Evolutionary conservation across 2,113 vertebrate species (phyloP).

Genomic region (Acanthisitta chloris): DNA sequence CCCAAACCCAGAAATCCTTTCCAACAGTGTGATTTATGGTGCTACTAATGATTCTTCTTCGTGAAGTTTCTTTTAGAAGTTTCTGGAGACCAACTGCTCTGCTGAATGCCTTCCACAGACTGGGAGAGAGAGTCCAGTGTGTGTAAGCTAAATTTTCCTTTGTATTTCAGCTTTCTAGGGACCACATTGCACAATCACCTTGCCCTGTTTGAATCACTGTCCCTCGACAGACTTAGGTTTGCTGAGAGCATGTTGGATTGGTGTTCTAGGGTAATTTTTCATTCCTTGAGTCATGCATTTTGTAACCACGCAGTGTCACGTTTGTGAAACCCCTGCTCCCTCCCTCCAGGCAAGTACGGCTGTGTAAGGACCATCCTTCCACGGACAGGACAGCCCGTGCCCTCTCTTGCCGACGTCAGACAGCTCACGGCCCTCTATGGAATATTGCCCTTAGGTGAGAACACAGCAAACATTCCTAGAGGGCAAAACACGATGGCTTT

Average conservation of each 20-base stretch:
- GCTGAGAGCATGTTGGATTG: neutral
- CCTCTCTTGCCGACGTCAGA: slow-evolving; percentile 78
- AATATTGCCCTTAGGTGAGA: slow-evolving; percentile 83
- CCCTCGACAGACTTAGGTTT: fast-evolving
- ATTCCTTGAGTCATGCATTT: neutral
- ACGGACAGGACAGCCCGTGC: slow-evolving; percentile 77
- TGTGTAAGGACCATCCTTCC: slow-evolving; percentile 74
- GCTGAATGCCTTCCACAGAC: neutral
- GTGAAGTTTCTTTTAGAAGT: slow-evolving; percentile 10
- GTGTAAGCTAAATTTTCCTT: neutral
- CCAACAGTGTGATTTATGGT: neutral
- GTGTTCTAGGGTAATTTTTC: neutral
- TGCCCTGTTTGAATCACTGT: neutral
- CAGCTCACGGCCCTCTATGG: slow-evolving; percentile 83
- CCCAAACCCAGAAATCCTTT: neutral
- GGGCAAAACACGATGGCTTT: neutral
- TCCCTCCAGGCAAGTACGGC: slow-evolving; percentile 76
- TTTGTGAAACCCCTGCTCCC: neutral
- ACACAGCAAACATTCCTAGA: neutral
- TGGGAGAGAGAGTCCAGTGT: neutral
- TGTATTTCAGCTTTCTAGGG: neutral
- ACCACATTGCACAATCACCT: neutral
- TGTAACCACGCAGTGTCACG: neutral
- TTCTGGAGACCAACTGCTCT: neutral
- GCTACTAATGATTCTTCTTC: neutral